Base-by-base conservation (phyloP, 1,140 invertebrate genomes). In the Micrasema longulum region DNA sequence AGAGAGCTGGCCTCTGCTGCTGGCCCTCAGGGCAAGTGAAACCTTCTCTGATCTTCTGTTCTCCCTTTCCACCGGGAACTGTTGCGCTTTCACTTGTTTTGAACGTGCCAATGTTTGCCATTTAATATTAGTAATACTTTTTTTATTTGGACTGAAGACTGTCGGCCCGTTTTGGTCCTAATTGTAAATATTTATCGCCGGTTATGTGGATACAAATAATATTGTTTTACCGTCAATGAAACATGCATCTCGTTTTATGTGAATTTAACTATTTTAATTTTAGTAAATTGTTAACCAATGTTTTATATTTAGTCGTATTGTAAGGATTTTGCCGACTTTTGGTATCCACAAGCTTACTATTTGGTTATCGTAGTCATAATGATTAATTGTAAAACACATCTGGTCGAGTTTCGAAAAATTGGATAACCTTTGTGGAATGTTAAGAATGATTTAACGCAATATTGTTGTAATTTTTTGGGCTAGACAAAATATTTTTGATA, bases 401-500 rank as follows among this genome's bases (percentile, higher is more conserved):
- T 67, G 64, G 60, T 50, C 68, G 47, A 43, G 36, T 53, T 67
- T n/a, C n/a, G n/a, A n/a, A n/a, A 16, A 36, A 69, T 57, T 52
- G 66, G 41, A 63, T 63, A 67, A 50, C 18, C 12, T 72, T 14
- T 38, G 50, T 52, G 47, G 71, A 65, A 36, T 53, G 69, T 43
- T 64, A n/a, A 36, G 63, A 64, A 68, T 69, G 57, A 63, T 71
- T 69, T 62, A 20, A 72, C 26, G 62, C 72, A 64, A 64, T 43
- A 70, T 55, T 47, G 45, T 69, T 67, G 26, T 41, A 57, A 65
- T 47, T 79, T 77, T 63, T 78, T 80, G 78, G 78, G 81, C 77
- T 82, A 82, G 80, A 84, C 82, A 82, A 82, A 81, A 85, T 86
- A 86, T 86, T 86, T 86, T 86, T 85, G 83, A 85, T 86, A 86